Percentiles rank a stretch among this genome's conserved stretches.
These are phyloP conservation scores for Lucifuga dentata DNA, from an alignment of 2,113 vertebrate species.

Conservation along the genomic window DNA sequence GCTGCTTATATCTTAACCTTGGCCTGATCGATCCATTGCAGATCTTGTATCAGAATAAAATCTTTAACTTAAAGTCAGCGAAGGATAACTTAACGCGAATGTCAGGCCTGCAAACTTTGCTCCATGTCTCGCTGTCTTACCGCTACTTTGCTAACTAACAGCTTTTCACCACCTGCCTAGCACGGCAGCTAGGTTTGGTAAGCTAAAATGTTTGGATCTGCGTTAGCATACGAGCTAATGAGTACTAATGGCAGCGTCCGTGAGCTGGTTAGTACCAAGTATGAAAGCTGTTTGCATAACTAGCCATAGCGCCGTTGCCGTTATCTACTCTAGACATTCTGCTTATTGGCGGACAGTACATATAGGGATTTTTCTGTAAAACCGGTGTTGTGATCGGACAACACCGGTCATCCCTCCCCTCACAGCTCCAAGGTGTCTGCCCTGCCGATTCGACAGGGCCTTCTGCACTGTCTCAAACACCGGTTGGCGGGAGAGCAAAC, in stretches of 20 bases:
- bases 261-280: neutral
- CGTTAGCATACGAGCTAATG: slow-evolving; percentile 47
- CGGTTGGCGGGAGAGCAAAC: slow-evolving; percentile 81
- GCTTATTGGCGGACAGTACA: rapidly evolving
- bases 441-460: slow-evolving; percentile 42
- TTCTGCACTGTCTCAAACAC: slow-evolving; percentile 15
- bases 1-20: no score
- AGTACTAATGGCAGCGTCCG: slow-evolving; percentile 1
- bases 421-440: slow-evolving; percentile 24
- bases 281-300: slow-evolving; percentile 8
- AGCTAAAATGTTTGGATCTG: no score
- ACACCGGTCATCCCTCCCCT: neutral
- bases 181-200: slow-evolving; percentile 11
- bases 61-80: neutral
- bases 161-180: neutral
- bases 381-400: neutral
- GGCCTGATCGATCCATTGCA: no score
- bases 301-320: neutral
- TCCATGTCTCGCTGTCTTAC: neutral
- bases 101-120: neutral
- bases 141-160: neutral
- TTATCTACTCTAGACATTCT: neutral
- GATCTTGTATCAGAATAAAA: no score
- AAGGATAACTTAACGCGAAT: neutral
- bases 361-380: rapidly evolving